phyloP scores from a whole-genome alignment of 2,888 invertebrate species.

The Loripinus fragilis region DNA sequence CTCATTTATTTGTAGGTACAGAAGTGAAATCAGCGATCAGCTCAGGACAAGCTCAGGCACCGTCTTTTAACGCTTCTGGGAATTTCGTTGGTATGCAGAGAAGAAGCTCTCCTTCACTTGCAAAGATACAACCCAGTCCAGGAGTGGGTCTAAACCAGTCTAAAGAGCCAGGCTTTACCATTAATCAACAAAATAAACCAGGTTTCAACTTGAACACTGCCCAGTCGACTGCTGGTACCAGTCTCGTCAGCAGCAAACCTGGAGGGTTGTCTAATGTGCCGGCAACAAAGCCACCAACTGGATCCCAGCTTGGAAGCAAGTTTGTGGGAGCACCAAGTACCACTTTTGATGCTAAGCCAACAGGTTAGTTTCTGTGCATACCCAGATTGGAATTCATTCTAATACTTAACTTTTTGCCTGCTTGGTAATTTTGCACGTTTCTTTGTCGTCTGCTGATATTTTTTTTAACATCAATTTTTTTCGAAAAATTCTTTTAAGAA shows the following conservation, averaged over 20 bases:
- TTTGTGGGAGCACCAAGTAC: not conserved
- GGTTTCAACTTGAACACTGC: not conserved
- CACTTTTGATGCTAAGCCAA: not conserved
- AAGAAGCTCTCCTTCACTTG: not conserved
- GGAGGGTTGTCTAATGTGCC: not conserved
- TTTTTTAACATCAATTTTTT: too few species aligned
- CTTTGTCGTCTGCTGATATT: too few species aligned
- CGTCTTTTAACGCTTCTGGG: constrained; percentile 3
- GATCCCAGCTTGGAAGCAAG: not conserved
- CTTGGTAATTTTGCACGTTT: too few species aligned
- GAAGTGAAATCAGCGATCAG: not conserved
- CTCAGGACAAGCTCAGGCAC: not conserved
- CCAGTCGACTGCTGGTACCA: not conserved
- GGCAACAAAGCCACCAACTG: not conserved
- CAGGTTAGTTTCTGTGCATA: not conserved
- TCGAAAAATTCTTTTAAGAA: too few species aligned
- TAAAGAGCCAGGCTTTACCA: constrained; percentile 13
- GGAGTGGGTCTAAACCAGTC: not conserved
- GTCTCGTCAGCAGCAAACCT: not conserved
- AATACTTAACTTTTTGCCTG: too few species aligned
- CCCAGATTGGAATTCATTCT: too few species aligned
- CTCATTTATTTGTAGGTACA: not conserved
- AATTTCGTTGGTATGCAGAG: constrained; percentile 26
- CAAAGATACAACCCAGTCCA: not conserved
- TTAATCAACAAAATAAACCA: not conserved